Base-by-base conservation (phyloP, 2,113 vertebrate genomes). In the Capreolus pygargus region DNA sequence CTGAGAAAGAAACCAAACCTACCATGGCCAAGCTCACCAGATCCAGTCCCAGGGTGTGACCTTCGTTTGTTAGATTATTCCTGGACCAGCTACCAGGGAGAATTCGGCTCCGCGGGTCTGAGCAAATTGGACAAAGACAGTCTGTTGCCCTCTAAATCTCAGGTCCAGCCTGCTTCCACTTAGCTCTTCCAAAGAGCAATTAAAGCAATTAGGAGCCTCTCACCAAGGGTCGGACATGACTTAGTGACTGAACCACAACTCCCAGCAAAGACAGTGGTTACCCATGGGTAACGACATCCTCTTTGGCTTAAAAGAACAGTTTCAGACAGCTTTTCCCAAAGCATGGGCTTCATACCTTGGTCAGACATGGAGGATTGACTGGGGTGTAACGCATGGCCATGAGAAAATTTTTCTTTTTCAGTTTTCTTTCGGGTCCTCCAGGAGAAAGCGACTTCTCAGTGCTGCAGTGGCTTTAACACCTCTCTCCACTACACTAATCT, bases 341-440 rank as follows among this genome's bases (percentile, higher is more conserved):
- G 78, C 2, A 0, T 1, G 58, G 64, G 67, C 30, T 36, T 15
- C 1, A 0, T 14, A 7, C 88, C 76, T 2, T 52, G 5, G 1
- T 25, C 36, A 43, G 57, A 10, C 39, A 15, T 0, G 1, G 55
- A 19, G 21, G 64, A 13, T 21, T 50, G 14, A 36, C 47, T 2
- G 8, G 4, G 33, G 52, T 7, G 2, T 17, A 1, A 19, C 1
- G 11, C 30, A 7, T 13, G 78, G 15, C n/a, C 0, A 1, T n/a
- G 57, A 85, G 92, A 74, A 76, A 55, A 50, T 16, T n/a, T 2
- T 28, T 93, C 33, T 19, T 60, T 83, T 27, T 64, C 43, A 11
- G 60, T 54, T 43, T 87, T 81, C 91, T 67, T 90, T 64, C 82
- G 55, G 85, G 78, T 45, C 67, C 58, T 74, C 45, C 33, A 7